Evolutionary conservation across 2,113 vertebrate species (phyloP).

Genomic region (Sylvia atricapilla): DNA sequence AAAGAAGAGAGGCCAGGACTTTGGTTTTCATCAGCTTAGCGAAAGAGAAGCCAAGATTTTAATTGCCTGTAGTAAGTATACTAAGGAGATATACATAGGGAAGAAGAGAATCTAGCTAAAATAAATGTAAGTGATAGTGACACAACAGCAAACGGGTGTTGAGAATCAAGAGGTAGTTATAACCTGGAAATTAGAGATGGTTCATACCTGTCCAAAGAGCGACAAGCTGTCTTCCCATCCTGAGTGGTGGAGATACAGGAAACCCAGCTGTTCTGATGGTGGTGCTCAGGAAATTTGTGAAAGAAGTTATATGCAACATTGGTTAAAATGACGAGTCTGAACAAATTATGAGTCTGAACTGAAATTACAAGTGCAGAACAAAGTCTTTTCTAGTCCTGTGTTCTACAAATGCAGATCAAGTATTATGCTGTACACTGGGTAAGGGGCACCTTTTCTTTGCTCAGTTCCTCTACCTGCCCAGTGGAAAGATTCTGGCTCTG

Average conservation of each 20-base stretch:
- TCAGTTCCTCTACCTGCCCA: background rate
- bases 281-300: background rate
- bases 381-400: background rate
- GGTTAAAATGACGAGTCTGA: background rate
- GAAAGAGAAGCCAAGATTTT: background rate
- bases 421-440: background rate
- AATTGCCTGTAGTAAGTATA: background rate
- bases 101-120: background rate
- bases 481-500: background rate
- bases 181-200: background rate
- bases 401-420: background rate
- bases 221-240: background rate
- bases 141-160: background rate
- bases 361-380: background rate
- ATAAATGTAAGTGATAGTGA: background rate
- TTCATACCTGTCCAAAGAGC: background rate
- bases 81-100: background rate
- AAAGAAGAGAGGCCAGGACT: background rate
- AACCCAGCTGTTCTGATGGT: background rate
- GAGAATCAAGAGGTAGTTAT: background rate
- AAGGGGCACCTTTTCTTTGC: background rate
- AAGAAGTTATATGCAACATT: background rate
- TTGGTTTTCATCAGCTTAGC: background rate
- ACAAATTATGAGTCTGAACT: background rate
- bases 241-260: background rate